Evolutionary conservation across 2,888 invertebrate species (phyloP), one percentile per base, ranked within the genome.

Genomic region (Drosophila prolongata): DNA sequence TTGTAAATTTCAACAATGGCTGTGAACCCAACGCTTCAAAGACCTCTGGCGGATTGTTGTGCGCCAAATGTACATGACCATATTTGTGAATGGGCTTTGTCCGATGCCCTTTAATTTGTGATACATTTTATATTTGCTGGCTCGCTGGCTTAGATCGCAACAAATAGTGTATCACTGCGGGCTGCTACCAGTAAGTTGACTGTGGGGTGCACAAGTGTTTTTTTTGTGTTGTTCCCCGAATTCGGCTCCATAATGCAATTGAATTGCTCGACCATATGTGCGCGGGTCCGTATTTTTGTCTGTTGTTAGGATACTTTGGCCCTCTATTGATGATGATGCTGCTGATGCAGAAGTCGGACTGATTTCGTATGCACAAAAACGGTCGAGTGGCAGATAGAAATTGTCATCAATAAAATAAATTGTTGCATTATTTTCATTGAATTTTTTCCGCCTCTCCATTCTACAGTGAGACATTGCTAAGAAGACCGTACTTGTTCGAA

Each of bases 391-490:
- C 69, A 57, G 60, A 79, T 64, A 65, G 60, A 74, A 66, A 82
- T 76, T 75, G 75, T 85, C 77, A 88, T 88, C 83, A 88, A 80
- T 86, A 83, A 83, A 75, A 83, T 70, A 77, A 83, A 82, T 86
- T 72, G 75, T 65, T 74, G 65, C 65, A 56, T 59, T 73, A 73
- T 53, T 80, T 72, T 75, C 53, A 13, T 34, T 56, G 35, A 11
- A 30, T 54, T 69, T 53, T 44, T 43, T n/a, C 14, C 27, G n/a
- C 4, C 14, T 14, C 3, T 14, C 46, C n/a, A 10, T 1, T 14
- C 9, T 27, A 30, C 14, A 30, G 46, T 46, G 46, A 9, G 10
- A 9, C n/a, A 13, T 3, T 6, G 5, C 10, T 1, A 24, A 24
- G 13, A 8, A 4, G 13, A 19, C 24, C 9, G 9, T n/a, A 2